phyloP scores from a whole-genome alignment of 1,140 invertebrate genomes.

The Holcopasites calliopsidis region DNA sequence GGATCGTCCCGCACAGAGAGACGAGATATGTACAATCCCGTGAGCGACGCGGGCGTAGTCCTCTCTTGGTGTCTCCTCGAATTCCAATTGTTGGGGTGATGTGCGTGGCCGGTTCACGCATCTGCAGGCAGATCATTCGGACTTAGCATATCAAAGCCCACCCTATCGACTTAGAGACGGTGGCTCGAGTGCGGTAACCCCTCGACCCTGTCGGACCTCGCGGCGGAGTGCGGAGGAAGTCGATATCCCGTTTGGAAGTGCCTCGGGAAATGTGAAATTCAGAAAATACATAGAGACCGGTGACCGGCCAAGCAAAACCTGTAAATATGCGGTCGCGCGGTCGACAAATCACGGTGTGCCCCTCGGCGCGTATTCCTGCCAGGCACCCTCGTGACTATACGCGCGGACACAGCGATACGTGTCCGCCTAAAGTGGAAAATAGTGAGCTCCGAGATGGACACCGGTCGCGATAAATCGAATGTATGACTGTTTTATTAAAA shows the following conservation, averaged over 20 bases:
- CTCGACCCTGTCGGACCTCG: conserved; percentile 2
- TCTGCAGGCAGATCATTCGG: conserved; percentile 69
- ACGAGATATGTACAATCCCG: conserved; percentile 17
- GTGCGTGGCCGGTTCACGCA: conserved; percentile 65
- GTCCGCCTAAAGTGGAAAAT: conserved; percentile 30
- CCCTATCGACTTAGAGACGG: conserved; percentile 64
- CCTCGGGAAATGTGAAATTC: conserved; percentile 69
- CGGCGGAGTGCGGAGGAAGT: conserved; percentile 46
- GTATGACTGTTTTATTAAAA: conserved; percentile 45
- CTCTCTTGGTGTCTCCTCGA: conserved; percentile 35
- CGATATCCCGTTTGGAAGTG: conserved; percentile 72
- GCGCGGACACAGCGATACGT: conserved; percentile 4
- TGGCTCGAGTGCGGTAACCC: conserved; percentile 44
- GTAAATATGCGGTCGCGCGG: conserved; percentile 44
- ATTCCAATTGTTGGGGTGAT: conserved; percentile 65
- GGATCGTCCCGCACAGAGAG: no score
- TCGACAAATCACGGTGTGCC: conserved; percentile 51
- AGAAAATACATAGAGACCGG: conserved; percentile 50
- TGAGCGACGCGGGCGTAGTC: neutral
- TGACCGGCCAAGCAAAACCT: conserved; percentile 40
- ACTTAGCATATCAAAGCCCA: conserved; percentile 77
- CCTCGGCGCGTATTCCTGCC: conserved; percentile 7
- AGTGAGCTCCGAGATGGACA: conserved; percentile 36
- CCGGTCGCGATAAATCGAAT: conserved; percentile 34
- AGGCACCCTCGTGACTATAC: conserved; percentile 8